phyloP scores from a whole-genome alignment of 2,113 vertebrate genomes.

The Chaenogobius annularis region DNA sequence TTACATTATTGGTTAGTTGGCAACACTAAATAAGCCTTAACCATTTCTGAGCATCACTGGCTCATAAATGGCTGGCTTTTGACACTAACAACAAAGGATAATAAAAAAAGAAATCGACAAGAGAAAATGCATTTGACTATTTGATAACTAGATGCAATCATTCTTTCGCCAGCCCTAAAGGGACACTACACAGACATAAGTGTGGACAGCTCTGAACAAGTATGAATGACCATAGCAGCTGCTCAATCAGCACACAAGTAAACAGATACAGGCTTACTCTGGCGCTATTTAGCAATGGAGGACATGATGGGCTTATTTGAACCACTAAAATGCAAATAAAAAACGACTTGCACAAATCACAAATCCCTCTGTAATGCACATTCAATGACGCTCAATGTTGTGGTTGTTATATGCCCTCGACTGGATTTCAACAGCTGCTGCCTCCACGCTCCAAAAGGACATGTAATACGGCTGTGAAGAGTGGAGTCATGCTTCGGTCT shows the following conservation, averaged over 20 bases:
- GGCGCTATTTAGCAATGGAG: background rate
- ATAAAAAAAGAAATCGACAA: background rate
- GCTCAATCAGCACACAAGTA: constrained; percentile 5
- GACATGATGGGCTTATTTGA: background rate
- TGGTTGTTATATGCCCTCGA: background rate
- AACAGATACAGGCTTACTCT: constrained; percentile 4
- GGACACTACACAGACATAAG: background rate
- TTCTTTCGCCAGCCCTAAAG: background rate
- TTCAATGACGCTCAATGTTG: background rate
- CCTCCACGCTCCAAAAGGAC: background rate
- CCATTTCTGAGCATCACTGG: background rate
- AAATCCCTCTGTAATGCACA: background rate
- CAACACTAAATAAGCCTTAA: background rate
- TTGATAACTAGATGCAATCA: background rate
- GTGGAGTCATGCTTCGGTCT: background rate
- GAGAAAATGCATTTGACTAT: background rate
- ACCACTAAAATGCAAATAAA: background rate
- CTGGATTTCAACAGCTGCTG: constrained; percentile 7
- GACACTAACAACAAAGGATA: background rate
- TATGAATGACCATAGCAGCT: background rate
- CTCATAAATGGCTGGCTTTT: background rate
- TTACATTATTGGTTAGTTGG: background rate
- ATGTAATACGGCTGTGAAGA: background rate
- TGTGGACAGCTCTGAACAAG: background rate
- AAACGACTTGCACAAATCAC: background rate